Evolutionary conservation across 2,888 invertebrate species (phyloP).

Genomic region (Tinea semifulvella): DNA sequence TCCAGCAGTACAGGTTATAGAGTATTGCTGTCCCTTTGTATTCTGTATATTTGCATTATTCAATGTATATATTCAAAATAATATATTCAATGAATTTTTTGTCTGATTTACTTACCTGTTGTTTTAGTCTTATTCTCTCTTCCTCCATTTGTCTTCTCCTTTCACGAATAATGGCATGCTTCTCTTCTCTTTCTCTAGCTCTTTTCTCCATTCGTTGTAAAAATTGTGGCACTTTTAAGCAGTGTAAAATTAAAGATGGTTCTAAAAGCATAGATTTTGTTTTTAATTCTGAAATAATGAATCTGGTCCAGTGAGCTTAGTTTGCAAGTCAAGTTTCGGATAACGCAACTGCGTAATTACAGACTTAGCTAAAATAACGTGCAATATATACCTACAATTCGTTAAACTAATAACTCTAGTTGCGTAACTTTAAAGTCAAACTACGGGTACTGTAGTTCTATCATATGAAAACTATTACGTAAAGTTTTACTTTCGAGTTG

Average conservation of each 20-base stretch:
- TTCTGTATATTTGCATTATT: too few relatives aligned
- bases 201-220: constrained; percentile 77
- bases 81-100: too few relatives aligned
- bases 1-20: too few relatives aligned
- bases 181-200: constrained; percentile 71
- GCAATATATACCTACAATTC: too few relatives aligned
- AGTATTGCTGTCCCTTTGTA: too few relatives aligned
- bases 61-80: too few relatives aligned
- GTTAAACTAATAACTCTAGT: too few relatives aligned
- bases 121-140: constrained; percentile 50
- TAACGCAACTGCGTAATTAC: background rate
- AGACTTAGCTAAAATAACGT: background rate
- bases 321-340: background rate
- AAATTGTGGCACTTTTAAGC: constrained; percentile 72
- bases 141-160: constrained; percentile 57
- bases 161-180: constrained; percentile 56
- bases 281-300: background rate
- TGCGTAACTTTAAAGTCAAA: too few relatives aligned
- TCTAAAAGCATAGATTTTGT: constrained; percentile 36
- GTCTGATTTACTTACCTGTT: constrained; percentile 49
- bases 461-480: too few relatives aligned
- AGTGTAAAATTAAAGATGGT: constrained; percentile 46
- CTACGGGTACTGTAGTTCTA: too few relatives aligned
- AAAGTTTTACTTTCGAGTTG: too few relatives aligned
- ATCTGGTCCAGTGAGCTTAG: background rate